Conservation (phyloP, 2,113 vertebrate species). For the Sebastes fasciatus region DNA sequence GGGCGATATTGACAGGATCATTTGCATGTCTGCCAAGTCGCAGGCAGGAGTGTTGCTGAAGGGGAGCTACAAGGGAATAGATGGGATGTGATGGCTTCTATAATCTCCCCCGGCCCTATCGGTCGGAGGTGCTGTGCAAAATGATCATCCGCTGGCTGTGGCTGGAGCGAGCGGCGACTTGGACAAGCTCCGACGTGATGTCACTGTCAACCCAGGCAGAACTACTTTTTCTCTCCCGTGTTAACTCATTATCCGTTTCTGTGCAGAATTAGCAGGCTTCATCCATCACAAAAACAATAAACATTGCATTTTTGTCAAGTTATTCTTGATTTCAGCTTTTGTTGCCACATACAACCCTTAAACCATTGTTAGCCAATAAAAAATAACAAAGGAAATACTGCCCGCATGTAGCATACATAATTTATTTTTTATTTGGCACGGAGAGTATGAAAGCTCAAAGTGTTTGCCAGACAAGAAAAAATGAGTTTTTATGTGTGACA, state of each 20-base stretch:
- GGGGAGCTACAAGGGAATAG: constrained; percentile 58
- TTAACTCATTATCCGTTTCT: constrained; percentile 32
- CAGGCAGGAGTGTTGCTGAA: constrained; percentile 61
- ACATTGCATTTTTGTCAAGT: constrained; percentile 12
- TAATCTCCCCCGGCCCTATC: constrained; percentile 27
- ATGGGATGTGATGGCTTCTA: constrained; percentile 66
- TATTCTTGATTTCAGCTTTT: constrained; percentile 12
- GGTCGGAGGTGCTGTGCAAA: constrained; percentile 48
- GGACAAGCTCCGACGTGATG: constrained; percentile 23
- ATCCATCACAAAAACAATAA: constrained; percentile 22
- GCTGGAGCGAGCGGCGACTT: constrained; percentile 27
- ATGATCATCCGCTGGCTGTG: constrained; percentile 43
- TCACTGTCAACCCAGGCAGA: constrained; percentile 26
- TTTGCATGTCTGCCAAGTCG: constrained; percentile 81
- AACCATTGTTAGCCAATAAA: constrained; percentile 11
- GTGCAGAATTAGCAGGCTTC: constrained; percentile 7
- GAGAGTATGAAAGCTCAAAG: constrained; percentile 9
- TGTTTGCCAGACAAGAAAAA: constrained; percentile 8
- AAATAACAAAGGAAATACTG: constrained; percentile 16
- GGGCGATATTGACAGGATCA: constrained; percentile 74
- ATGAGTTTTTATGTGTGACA: constrained; percentile 40
- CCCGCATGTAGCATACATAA: background rate
- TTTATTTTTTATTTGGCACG: constrained; percentile 33
- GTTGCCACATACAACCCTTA: background rate
- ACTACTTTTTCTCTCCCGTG: constrained; percentile 6